Base-by-base conservation (phyloP, 1,140 invertebrate genomes). In the Pogonognathellus flavescens region DNA sequence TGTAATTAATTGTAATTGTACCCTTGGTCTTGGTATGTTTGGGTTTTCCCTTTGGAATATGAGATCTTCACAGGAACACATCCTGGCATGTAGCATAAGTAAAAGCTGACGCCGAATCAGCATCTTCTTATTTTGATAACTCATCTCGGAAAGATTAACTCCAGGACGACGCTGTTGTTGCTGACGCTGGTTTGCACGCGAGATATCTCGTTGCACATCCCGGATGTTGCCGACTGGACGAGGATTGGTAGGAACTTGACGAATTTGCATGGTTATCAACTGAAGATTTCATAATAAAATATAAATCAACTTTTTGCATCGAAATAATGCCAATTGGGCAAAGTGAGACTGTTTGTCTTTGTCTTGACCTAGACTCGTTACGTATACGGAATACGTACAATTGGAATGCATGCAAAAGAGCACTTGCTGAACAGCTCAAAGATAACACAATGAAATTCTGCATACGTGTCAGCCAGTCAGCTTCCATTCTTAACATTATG, bases 11-110 rank as follows among this genome's bases (percentile, higher is more conserved):
- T 60, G 57, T 18, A 13, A 8, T 18, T 76, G n/a, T 76, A 76
- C 70, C 70, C 70, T 9, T 50, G 70, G 70, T 76, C 70, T 11
- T 50, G 25, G 70, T 16, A 5, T 41, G 41, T 76, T 76, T n/a
- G 70, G 70, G 31, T 76, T 49, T 76, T 76, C 70, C 41, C 70
- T 76, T 76, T 76, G 70, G 16, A 18, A 76, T 8, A 76, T 76
- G 70, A 76, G 70, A 76, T 76, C 70, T 76, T 76, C 70, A 50
- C 70, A 76, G n/a, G 70, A 8, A 16, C 70, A 76, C 70, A 76
- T 76, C n/a, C 70, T n/a, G n/a, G 70, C 70, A n/a, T 76, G 70
- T 25, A 76, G 70, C 70, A 76, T 76, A 31, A 76, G 70, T 11
- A 76, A 76, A 18, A 76, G 70, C 10, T 76, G 70, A 49, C 70